phyloP scores from a whole-genome alignment of 2,113 vertebrate species.

The Pandion haliaetus region DNA sequence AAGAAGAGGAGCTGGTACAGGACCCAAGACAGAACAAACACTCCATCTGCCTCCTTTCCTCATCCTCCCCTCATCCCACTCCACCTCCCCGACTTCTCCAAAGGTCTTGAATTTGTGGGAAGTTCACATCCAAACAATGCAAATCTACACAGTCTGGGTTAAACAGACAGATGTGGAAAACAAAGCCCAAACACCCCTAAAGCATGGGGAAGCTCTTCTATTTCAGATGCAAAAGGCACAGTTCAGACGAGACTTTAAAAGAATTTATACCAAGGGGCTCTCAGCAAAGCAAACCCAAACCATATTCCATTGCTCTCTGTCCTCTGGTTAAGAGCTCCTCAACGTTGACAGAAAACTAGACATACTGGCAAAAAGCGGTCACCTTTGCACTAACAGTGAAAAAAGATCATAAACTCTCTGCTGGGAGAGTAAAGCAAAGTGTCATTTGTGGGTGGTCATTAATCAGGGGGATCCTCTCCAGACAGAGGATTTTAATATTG shows the following conservation, averaged over 20 bases:
- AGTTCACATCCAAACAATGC: neutral
- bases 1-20: neutral
- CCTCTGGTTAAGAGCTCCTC: neutral
- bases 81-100: neutral
- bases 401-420: neutral
- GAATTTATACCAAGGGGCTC: neutral
- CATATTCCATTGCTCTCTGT: rapidly evolving
- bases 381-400: neutral
- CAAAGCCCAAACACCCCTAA: neutral
- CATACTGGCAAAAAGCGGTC: neutral
- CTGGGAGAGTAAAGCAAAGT: neutral
- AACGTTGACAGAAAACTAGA: neutral
- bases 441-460: neutral
- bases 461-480: neutral
- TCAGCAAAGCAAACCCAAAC: neutral
- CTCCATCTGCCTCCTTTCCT: neutral
- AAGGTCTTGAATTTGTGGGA: neutral
- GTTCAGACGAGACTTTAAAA: neutral
- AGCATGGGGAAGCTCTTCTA: neutral
- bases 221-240: neutral
- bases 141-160: neutral
- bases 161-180: neutral
- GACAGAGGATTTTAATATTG: neutral
- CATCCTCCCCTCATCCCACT: neutral
- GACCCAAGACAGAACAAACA: neutral